phyloP scores from a whole-genome alignment of 2,888 invertebrate species.

The Atethmia centrago region DNA sequence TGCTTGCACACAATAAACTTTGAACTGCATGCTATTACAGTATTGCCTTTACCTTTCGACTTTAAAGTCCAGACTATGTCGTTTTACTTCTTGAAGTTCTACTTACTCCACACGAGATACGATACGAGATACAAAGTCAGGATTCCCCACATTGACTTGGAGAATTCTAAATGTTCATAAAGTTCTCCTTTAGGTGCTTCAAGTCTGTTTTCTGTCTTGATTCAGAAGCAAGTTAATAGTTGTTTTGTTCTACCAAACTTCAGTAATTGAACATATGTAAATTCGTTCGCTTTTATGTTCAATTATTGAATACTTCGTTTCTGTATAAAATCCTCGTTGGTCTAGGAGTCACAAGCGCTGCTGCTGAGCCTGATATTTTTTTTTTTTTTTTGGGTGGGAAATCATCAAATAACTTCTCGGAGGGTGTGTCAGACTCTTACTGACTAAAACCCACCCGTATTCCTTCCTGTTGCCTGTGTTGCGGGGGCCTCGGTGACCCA shows the following conservation, averaged over 20 bases:
- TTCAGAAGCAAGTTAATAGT: conserved; percentile 30
- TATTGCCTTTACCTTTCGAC: conserved; percentile 38
- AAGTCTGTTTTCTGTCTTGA: conserved; percentile 27
- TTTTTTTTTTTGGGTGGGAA: too few relatives aligned
- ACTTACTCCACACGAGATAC: conserved; percentile 43
- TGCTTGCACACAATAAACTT: conserved; percentile 38
- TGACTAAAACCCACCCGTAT: too few relatives aligned
- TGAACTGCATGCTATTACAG: conserved; percentile 42
- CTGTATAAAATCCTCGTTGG: too few relatives aligned
- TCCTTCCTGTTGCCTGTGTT: too few relatives aligned
- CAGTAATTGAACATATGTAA: too few relatives aligned
- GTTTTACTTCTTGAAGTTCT: conserved; percentile 43
- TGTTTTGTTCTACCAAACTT: background rate
- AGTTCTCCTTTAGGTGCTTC: conserved; percentile 35
- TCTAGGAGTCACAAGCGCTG: too few relatives aligned
- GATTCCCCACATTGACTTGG: conserved; percentile 24
- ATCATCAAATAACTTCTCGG: too few relatives aligned
- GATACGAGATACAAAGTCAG: conserved; percentile 44
- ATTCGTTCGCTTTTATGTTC: conserved; percentile 24
- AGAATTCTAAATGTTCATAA: conserved; percentile 46
- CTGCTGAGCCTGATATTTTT: too few relatives aligned
- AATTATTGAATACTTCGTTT: conserved; percentile 24
- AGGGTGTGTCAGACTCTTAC: too few relatives aligned
- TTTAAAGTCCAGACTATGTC: conserved; percentile 23
- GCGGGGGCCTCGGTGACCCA: too few relatives aligned